Base-by-base conservation (phyloP, 2,888 invertebrate species). In the Drosophila pseudotakahashii region DNA sequence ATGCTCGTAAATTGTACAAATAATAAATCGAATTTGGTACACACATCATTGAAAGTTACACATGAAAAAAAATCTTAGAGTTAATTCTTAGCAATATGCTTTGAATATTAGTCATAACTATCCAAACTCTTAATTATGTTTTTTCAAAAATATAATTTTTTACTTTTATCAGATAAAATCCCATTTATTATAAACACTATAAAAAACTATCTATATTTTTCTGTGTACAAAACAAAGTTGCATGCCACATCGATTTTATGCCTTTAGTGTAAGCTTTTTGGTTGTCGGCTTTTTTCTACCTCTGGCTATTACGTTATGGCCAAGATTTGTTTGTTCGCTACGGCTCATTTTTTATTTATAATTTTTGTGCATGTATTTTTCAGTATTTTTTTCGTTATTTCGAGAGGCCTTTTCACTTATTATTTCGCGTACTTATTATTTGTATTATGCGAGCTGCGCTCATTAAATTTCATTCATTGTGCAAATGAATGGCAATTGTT, bases 401-500 rank as follows among this genome's bases (percentile, higher is more conserved):
- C 16, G 45, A 55, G 67, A 13, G 36, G 67, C 16, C 32, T 66
- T 64, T 64, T 66, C 19, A 66, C 67, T 54, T 51, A 55, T 68
- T 53, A 52, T 52, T 73, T 51, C 52, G 42, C 52, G 19, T 39
- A 67, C 62, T 66, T 57, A 47, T 69, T 66, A 53, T 73, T 70
- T 63, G 62, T 75, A 73, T 71, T 68, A 54, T 66, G 45, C 39
- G 62, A 62, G 47, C 26, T 60, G 58, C 59, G 67, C 73, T 77
- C 80, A 73, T 81, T 85, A 75, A 79, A 79, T 73, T 75, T 70
- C 66, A 79, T 82, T 82, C 82, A 82, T 76, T 85, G 78, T 76
- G 78, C 73, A 79, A 85, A 82, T 82, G 82, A 80, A 81, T 80
- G 76, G 72, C 73, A 72, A 75, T 75, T 77, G 82, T 84, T 71